Evolutionary conservation across 2,888 invertebrate genomes (phyloP), one percentile per base, ranked within the genome.

Genomic region (Leucophora obtusa): DNA sequence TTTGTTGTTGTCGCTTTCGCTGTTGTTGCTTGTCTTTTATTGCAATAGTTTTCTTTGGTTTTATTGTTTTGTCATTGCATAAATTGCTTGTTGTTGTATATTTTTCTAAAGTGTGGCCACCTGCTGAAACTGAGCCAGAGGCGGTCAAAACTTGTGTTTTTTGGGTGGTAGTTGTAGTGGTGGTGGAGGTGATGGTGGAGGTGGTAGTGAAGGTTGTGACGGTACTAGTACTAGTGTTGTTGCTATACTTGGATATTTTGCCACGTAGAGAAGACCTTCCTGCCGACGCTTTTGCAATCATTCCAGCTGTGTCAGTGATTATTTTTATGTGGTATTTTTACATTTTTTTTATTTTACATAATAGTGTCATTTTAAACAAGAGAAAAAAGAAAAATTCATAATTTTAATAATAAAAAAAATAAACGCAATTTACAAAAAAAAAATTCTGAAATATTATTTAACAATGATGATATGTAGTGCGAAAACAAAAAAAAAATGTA

Each of bases 281-380:
- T 93, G 93, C 93, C 93, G 93, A 92, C 92, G 88, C 85, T 85
- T 87, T 87, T 82, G 83, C 82, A 86, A 87, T 86, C 86, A 86
- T 86, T 87, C 87, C 90, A 89, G 88, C 89, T 89, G 89, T 86
- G 84, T 84, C 63, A 62, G 21, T 38, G 53, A 83, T 87, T 85
- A 83, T 82, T 83, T 47, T 83, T 84, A 84, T 84, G 83, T 83
- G 79, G 81, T 82, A 84, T 83, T 85, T 58, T 76, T 75, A 76
- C 82, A 79, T 85, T 83, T 50, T 84, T 28, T 82, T 58, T 82
- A 65, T 82, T 79, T 65, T 63, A 56, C 70, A 82, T 51, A 47
- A 70, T 71, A 65, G 43, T 62, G 58, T 43, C 35, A 72, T 47
- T 73, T 79, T 51, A 15, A 69, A 82, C 71, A 79, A 80, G 69